Evolutionary conservation across 2,888 invertebrate genomes (phyloP).

Genomic region (Anthophora plumipes): DNA sequence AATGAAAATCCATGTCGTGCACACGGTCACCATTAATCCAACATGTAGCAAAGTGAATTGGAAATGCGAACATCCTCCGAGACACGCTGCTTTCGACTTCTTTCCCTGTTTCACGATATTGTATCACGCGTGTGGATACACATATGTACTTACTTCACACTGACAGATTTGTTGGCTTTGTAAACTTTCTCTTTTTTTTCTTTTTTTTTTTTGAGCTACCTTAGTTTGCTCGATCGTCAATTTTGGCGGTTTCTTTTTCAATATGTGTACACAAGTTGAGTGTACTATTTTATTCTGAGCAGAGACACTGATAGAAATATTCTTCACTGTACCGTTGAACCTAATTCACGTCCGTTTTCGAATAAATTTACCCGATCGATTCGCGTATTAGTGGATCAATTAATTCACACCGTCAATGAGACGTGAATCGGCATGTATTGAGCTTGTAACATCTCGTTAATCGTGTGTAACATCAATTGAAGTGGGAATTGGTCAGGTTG

Average conservation of each 20-base stretch:
- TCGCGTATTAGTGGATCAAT: background rate
- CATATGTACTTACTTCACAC: no score
- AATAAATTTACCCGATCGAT: background rate
- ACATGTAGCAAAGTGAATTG: constrained; percentile 40
- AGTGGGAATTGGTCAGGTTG: constrained; percentile 29
- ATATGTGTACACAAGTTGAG: background rate
- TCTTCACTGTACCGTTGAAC: no score
- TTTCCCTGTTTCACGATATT: constrained; percentile 21
- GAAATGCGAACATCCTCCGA: constrained; percentile 36
- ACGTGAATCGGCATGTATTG: background rate
- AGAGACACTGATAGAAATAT: no score
- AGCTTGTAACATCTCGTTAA: constrained; percentile 32
- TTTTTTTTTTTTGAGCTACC: no score
- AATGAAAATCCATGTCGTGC: constrained; percentile 40
- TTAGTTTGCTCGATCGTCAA: background rate
- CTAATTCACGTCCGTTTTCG: background rate
- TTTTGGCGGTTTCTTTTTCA: background rate
- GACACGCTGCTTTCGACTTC: constrained; percentile 20
- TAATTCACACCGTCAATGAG: background rate
- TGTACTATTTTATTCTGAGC: no score
- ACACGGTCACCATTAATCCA: constrained; percentile 39
- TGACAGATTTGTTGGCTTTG: constrained; percentile 4
- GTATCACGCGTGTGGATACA: background rate
- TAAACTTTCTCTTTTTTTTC: background rate
- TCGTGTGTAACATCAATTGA: constrained; percentile 24